These are phyloP conservation scores for Pomacea maculata DNA, from an alignment of 1,140 invertebrate genomes.

Conservation along the genomic window DNA sequence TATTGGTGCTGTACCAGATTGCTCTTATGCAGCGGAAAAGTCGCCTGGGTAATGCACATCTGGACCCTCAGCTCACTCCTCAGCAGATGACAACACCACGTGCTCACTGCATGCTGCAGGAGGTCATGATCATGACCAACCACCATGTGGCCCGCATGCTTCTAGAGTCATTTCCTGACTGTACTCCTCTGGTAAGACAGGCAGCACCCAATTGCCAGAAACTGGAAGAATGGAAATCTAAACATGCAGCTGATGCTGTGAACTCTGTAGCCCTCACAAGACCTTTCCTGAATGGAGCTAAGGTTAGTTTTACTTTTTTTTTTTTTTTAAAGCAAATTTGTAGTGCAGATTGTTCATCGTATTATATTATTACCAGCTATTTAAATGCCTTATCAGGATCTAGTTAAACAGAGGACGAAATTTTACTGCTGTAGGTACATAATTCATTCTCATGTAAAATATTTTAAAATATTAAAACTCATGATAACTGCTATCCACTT, in stretches of 20 bases:
- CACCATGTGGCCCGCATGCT: slow-evolving; percentile 49
- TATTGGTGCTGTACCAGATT: slow-evolving; percentile 50
- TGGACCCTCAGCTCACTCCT: slow-evolving; percentile 36
- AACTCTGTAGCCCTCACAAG: slow-evolving; percentile 54
- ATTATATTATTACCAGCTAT: background rate
- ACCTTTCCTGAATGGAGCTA: slow-evolving; percentile 44
- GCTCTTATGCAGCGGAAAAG: slow-evolving; percentile 43
- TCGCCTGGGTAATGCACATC: slow-evolving; percentile 48
- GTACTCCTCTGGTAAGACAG: slow-evolving; percentile 50
- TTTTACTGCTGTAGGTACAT: no score
- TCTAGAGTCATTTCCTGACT: slow-evolving; percentile 35
- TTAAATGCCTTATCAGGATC: background rate
- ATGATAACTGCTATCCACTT: no score
- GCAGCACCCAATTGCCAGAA: slow-evolving; percentile 32
- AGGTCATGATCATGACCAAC: slow-evolving; percentile 55
- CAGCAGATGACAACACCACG: slow-evolving; percentile 35
- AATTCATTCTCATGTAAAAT: no score
- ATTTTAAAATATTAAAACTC: no score
- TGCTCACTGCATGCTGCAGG: slow-evolving; percentile 40
- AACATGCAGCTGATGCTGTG: slow-evolving; percentile 49
- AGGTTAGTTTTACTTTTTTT: slow-evolving; percentile 17
- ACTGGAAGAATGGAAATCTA: slow-evolving; percentile 46
- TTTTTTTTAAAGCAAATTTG: background rate
- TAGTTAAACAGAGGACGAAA: no score
- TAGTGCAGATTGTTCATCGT: background rate